phyloP scores from a whole-genome alignment of 1,140 invertebrate genomes.

The Pseudomyrmex flavicornis region DNA sequence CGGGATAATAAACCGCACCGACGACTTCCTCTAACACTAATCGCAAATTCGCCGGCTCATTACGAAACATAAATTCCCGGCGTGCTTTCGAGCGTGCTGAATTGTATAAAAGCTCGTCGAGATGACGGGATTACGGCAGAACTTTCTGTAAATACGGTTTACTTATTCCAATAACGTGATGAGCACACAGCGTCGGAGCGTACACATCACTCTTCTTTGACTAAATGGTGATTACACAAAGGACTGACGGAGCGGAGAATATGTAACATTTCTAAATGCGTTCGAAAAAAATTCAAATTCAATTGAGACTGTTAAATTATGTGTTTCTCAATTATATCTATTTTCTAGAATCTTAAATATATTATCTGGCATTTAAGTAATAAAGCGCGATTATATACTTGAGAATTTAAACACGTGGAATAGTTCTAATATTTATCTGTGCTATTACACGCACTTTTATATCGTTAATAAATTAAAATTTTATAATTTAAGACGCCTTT shows the following conservation, averaged over 20 bases:
- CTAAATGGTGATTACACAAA: conserved; percentile 64
- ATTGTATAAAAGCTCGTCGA: conserved; percentile 21
- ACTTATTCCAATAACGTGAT: conserved; percentile 66
- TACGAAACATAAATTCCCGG: conserved; percentile 45
- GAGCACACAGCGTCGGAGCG: conserved; percentile 30
- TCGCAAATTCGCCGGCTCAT: conserved; percentile 42
- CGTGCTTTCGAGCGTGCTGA: conserved; percentile 32
- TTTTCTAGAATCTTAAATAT: no score
- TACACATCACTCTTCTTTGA: not conserved
- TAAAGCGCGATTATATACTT: no score
- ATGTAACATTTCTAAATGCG: not conserved
- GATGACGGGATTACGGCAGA: conserved; percentile 22
- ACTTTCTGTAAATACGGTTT: conserved; percentile 61
- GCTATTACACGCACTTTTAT: not conserved
- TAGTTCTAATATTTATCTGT: no score
- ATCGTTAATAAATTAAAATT: conserved; percentile 20
- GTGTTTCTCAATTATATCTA: no score
- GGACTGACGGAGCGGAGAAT: conserved; percentile 16
- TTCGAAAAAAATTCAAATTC: no score
- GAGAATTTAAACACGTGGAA: no score
- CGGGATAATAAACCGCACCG: not conserved
- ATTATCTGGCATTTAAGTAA: no score
- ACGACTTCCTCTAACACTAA: conserved; percentile 10
- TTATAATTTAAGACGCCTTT: not conserved
- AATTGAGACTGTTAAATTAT: no score